Conservation (phyloP, 2,797 vertebrate genomes). For the Myotis myotis region DNA sequence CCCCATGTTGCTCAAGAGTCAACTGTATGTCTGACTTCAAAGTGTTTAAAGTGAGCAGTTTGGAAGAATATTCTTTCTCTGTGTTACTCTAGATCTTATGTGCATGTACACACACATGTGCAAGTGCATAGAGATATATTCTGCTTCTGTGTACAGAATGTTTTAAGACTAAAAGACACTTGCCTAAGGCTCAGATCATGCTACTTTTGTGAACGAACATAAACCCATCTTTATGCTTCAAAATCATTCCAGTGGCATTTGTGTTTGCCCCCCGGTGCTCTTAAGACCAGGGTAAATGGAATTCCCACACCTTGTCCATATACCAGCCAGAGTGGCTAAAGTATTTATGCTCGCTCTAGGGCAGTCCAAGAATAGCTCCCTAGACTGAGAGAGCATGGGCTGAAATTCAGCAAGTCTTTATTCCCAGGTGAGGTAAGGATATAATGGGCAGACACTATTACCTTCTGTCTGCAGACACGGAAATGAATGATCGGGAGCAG, state of each 20-base stretch:
- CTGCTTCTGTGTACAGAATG: background rate
- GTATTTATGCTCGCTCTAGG: background rate
- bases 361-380: constrained; percentile 8
- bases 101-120: background rate
- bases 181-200: background rate
- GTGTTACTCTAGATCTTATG: background rate
- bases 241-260: background rate
- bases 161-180: background rate
- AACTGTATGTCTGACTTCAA: background rate
- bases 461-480: constrained; percentile 38
- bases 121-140: background rate
- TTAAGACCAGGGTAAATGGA: background rate
- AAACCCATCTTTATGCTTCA: background rate
- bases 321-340: background rate
- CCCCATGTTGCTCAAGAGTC: background rate
- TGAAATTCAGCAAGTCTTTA: constrained; percentile 16
- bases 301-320: background rate
- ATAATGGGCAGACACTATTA: background rate
- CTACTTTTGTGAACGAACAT: background rate
- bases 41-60: background rate
- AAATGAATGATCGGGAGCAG: background rate
- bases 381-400: background rate
- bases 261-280: background rate
- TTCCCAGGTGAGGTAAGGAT: constrained; percentile 13
- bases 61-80: background rate